Conservation (phyloP, 1,140 invertebrate species). For the Ditylenchus dipsaci region DNA sequence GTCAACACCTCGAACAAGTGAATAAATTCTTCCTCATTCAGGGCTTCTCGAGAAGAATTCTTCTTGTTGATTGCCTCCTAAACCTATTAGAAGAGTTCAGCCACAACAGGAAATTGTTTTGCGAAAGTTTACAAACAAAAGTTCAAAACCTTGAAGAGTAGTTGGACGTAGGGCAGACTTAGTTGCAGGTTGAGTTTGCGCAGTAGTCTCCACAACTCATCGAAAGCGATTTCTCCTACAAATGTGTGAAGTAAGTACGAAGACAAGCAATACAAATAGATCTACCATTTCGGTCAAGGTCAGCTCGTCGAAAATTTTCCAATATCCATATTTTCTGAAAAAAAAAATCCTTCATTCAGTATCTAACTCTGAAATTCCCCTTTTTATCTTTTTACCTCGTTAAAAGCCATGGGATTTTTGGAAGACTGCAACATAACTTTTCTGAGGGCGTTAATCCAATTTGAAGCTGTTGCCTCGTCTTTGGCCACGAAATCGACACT, state of each 20-base stretch:
- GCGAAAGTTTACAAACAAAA: background rate
- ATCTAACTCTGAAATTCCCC: no score
- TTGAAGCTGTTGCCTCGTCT: slow-evolving; percentile 15
- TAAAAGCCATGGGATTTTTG: slow-evolving; percentile 42
- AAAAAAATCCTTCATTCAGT: no score
- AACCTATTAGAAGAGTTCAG: slow-evolving; percentile 29
- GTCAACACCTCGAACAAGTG: slow-evolving; percentile 48
- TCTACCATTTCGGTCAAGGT: slow-evolving; percentile 49
- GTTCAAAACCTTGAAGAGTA: slow-evolving; percentile 43
- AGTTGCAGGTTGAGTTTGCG: slow-evolving; percentile 55
- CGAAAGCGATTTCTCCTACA: slow-evolving; percentile 48
- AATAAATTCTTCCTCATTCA: slow-evolving; percentile 53
- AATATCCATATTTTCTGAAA: slow-evolving; percentile 39
- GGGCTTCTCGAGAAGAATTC: slow-evolving; percentile 7
- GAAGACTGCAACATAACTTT: slow-evolving; percentile 25
- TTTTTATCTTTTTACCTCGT: slow-evolving; percentile 28
- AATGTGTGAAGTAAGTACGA: slow-evolving; percentile 8
- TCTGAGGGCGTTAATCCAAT: slow-evolving; percentile 24
- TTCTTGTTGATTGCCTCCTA: slow-evolving; percentile 17
- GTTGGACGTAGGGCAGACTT: slow-evolving; percentile 45
- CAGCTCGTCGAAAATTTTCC: slow-evolving; percentile 50
- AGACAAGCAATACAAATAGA: background rate
- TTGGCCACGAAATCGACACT: slow-evolving; percentile 50
- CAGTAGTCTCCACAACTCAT: slow-evolving; percentile 54
- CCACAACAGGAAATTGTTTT: background rate